These are phyloP conservation scores for Sebastiscus tertius DNA, from an alignment of 2,797 vertebrate genomes.

Conservation along the genomic window DNA sequence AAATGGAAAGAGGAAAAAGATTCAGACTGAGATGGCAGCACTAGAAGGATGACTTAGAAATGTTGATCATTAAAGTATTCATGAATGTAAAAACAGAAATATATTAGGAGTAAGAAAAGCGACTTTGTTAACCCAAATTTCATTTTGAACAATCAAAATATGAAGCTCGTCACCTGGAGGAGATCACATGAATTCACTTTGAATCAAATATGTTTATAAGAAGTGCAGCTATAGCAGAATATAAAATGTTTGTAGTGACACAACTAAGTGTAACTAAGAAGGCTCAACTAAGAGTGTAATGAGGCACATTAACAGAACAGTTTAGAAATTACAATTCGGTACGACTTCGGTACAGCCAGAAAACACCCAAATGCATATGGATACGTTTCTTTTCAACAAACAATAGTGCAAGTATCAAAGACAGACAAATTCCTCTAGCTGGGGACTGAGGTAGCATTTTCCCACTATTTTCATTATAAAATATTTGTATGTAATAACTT, in stretches of 20 bases:
- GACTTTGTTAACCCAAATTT: background rate
- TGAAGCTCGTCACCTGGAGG: background rate
- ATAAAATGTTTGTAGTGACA: background rate
- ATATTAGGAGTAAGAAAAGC: background rate
- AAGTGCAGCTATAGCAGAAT: background rate
- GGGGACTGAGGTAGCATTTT: too few relatives aligned
- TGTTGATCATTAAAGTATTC: conserved; percentile 24
- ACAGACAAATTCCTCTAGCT: too few relatives aligned
- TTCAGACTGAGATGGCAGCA: background rate
- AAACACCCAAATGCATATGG: too few relatives aligned
- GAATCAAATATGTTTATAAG: background rate
- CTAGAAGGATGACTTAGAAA: conserved; percentile 1
- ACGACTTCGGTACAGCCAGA: too few relatives aligned
- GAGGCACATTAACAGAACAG: too few relatives aligned
- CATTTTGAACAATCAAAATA: background rate
- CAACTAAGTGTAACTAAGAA: background rate
- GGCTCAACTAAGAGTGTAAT: background rate
- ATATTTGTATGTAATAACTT: too few relatives aligned
- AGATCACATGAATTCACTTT: background rate
- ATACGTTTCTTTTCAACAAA: too few relatives aligned
- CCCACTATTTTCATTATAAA: too few relatives aligned
- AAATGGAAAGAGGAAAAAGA: conserved; percentile 15
- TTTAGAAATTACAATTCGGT: too few relatives aligned
- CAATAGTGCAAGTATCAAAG: too few relatives aligned
- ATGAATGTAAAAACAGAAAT: conserved; percentile 5